Base-by-base conservation (phyloP, 2,888 invertebrate genomes). In the Trilocha varians region DNA sequence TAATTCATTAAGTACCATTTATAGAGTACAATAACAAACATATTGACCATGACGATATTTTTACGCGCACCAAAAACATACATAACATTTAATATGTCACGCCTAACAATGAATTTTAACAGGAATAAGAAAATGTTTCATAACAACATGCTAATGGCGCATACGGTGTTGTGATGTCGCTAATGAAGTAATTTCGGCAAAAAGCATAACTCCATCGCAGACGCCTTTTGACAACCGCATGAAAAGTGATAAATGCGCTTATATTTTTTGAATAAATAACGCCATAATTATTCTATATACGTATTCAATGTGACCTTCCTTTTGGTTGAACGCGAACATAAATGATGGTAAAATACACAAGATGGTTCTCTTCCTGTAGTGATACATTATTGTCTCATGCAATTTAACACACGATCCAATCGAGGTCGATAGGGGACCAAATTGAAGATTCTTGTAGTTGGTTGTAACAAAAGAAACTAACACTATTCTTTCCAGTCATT, bases 161-260 rank as follows among this genome's bases (percentile, higher is more conserved):
- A 42, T 49, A 65, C 59, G 58, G 55, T 56, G 49, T 51, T 62
- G 59, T 54, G 52, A 59, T 56, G 65, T 59, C 60, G 71, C 72
- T 78, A 78, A 78, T 71, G 65, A 75, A 71, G 65, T 61, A 46
- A 52, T 62, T 68, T 69, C 57, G 64, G 64, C 66, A 65, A 66
- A 62, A 69, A 62, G 55, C 55, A 59, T 55, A 49, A 52, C 53
- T 47, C 48, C 50, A 55, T 46, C 51, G 55, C 46, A 40, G 53
- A 44, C 43, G 46, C 58, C 65, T 71, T 71, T 78, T 78, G 58
- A 70, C 78, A 67, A 51, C 42, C 45, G 66, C 43, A 57, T 66
- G 76, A 77, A 68, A 76, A 77, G 76, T 74, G 57, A 43, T 58
- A 53, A 51, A 54, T 59, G 56, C 59, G 44, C 39, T 44, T 51